Evolutionary conservation across 2,888 invertebrate genomes (phyloP).

Genomic region (Chloroclysta siterata): DNA sequence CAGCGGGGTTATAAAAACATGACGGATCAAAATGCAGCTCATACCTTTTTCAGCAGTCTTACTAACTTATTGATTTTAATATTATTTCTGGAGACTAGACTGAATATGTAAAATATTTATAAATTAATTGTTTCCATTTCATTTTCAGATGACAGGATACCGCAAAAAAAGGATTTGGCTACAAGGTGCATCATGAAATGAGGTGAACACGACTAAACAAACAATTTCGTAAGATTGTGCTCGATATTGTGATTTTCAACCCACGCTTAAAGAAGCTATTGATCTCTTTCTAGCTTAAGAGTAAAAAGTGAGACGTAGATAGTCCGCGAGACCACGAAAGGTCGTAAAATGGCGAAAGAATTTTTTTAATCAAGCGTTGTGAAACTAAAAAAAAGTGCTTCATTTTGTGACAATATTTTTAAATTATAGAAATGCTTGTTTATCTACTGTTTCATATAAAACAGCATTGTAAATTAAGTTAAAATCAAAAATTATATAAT

Average conservation of each 20-base stretch:
- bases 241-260: slow-evolving; percentile 64
- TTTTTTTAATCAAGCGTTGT: slow-evolving; percentile 80
- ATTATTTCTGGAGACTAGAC: too few species aligned
- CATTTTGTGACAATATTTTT: slow-evolving; percentile 66
- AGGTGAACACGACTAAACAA: slow-evolving; percentile 57
- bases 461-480: background rate
- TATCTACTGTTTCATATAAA: slow-evolving; percentile 6
- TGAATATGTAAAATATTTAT: too few species aligned
- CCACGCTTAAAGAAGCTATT: slow-evolving; percentile 57
- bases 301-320: slow-evolving; percentile 49
- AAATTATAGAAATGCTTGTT: slow-evolving; percentile 3
- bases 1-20: too few species aligned
- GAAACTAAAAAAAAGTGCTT: slow-evolving; percentile 65
- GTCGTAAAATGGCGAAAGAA: slow-evolving; percentile 67
- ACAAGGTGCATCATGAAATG: slow-evolving; percentile 75
- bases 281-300: slow-evolving; percentile 55
- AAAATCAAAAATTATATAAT: background rate
- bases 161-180: slow-evolving; percentile 76
- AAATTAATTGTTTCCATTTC: slow-evolving; percentile 32
- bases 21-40: too few species aligned
- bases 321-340: slow-evolving; percentile 50
- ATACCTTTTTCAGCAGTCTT: too few species aligned
- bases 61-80: too few species aligned
- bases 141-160: slow-evolving; percentile 81
- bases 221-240: slow-evolving; percentile 63